These are phyloP conservation scores for Microctonus hyperodae DNA, from an alignment of 2,888 invertebrate species.

Conservation along the genomic window DNA sequence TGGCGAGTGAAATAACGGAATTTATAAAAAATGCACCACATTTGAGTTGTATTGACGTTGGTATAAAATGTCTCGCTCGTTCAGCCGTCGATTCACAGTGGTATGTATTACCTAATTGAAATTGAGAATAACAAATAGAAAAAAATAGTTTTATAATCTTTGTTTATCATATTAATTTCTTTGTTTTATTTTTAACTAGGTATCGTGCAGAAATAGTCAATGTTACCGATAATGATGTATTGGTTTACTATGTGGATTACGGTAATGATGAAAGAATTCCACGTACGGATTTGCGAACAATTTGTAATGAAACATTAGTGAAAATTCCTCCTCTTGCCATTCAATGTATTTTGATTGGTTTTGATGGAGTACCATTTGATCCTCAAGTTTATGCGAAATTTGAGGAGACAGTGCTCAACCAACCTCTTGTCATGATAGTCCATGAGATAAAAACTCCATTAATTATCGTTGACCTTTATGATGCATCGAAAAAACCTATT, in stretches of 20 bases:
- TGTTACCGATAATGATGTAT: slow-evolving; percentile 67
- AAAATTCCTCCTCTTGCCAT: slow-evolving; percentile 77
- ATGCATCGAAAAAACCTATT: slow-evolving; percentile 55
- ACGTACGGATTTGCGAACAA: slow-evolving; percentile 68
- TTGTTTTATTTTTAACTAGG: slow-evolving; percentile 42
- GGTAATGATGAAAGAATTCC: slow-evolving; percentile 89
- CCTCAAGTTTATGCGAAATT: slow-evolving; percentile 69
- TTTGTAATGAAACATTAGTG: slow-evolving; percentile 71
- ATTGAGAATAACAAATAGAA: background rate
- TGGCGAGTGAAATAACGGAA: slow-evolving; percentile 73
- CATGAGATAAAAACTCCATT: slow-evolving; percentile 66
- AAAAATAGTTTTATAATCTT: background rate
- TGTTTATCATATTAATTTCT: background rate
- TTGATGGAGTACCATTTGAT: slow-evolving; percentile 67
- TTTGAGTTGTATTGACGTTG: slow-evolving; percentile 66
- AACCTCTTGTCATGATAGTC: slow-evolving; percentile 69
- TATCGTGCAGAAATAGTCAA: slow-evolving; percentile 84
- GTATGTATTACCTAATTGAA: slow-evolving; percentile 58
- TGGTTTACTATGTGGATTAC: slow-evolving; percentile 91
- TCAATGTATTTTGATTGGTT: slow-evolving; percentile 77
- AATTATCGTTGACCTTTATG: slow-evolving; percentile 71
- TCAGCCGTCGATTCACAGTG: slow-evolving; percentile 84
- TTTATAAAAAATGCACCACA: slow-evolving; percentile 67
- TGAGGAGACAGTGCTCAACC: slow-evolving; percentile 75
- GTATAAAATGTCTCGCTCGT: slow-evolving; percentile 79